These are phyloP conservation scores for Rhodophaea formosa DNA, from an alignment of 2,888 invertebrate genomes.

Conservation along the genomic window DNA sequence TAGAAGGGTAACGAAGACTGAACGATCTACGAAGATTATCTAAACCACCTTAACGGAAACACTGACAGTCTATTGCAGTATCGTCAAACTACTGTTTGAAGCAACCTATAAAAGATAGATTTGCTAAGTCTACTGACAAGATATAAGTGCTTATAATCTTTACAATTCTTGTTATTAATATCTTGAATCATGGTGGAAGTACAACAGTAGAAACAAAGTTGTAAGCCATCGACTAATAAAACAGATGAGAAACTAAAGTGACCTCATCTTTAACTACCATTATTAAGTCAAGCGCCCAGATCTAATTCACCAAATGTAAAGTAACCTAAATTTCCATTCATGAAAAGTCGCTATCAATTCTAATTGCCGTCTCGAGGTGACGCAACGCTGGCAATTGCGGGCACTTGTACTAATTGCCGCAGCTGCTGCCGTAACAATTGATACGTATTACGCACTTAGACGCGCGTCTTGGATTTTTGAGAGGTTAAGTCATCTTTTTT, in stretches of 20 bases:
- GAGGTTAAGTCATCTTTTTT: conserved; percentile 15
- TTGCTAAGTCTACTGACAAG: no score
- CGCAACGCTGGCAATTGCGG: conserved; percentile 70
- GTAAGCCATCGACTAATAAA: no score
- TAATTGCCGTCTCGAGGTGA: conserved; percentile 63
- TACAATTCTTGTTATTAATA: no score
- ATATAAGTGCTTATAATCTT: no score
- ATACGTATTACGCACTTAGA: conserved; percentile 55
- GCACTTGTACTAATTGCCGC: conserved; percentile 77
- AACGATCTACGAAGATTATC: no score
- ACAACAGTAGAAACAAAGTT: no score
- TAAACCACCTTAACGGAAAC: no score
- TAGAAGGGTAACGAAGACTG: no score
- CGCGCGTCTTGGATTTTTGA: conserved; percentile 28
- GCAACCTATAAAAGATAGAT: no score
- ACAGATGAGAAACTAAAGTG: background rate
- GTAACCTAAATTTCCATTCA: conserved; percentile 55
- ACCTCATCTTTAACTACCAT: background rate
- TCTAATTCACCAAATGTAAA: conserved; percentile 7
- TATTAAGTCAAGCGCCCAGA: background rate
- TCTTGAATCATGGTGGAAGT: no score
- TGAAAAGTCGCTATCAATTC: conserved; percentile 60
- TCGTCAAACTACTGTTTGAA: no score
- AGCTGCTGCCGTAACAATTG: conserved; percentile 67
- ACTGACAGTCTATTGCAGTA: no score